These are phyloP conservation scores for Microtus ochrogaster DNA, from an alignment of 2,113 vertebrate species.

Conservation along the genomic window DNA sequence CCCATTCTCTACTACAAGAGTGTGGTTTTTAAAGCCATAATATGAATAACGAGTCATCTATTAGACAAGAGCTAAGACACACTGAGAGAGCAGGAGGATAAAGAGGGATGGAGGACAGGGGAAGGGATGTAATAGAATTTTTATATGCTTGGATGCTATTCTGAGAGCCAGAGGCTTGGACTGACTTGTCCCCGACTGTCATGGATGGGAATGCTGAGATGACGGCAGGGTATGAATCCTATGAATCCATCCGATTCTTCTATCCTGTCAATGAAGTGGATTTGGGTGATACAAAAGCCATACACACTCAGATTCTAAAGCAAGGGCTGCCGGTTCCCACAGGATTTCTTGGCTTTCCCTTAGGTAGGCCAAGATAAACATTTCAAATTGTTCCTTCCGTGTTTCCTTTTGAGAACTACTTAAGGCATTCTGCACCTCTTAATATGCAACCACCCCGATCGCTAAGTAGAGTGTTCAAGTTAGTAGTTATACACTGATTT, in stretches of 20 bases:
- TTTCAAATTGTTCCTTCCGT: neutral
- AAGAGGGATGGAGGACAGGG: neutral
- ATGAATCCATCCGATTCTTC: neutral
- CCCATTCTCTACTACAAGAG: neutral
- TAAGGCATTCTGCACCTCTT: neutral
- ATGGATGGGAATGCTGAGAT: neutral
- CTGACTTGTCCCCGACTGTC: neutral
- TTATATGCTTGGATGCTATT: too few species aligned
- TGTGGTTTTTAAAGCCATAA: constrained; percentile 26
- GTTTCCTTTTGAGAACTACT: neutral
- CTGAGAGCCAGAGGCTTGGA: neutral
- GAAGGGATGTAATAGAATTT: neutral
- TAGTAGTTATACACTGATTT: neutral
- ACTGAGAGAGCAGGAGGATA: neutral
- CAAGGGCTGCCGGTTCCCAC: neutral
- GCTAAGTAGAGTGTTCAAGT: neutral
- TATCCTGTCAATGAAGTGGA: neutral
- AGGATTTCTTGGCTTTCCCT: neutral
- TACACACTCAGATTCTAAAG: neutral
- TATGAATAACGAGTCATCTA: neutral
- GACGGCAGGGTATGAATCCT: neutral
- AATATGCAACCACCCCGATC: neutral
- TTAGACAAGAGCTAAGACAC: neutral
- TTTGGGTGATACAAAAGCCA: neutral
- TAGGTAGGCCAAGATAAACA: neutral